phyloP scores from a whole-genome alignment of 1,140 invertebrate species.

The Cyphomyrmex costatus region DNA sequence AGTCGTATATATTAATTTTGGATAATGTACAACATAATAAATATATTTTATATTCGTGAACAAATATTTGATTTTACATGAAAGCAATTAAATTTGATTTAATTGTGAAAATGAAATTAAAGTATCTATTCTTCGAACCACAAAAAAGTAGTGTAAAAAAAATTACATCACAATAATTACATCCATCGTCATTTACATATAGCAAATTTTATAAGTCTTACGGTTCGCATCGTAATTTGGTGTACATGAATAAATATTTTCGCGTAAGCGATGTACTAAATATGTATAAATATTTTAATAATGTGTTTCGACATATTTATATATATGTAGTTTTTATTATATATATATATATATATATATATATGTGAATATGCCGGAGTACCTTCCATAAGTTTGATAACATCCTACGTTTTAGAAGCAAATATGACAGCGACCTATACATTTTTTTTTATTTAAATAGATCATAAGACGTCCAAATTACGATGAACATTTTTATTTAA shows the following conservation, averaged over 20 bases:
- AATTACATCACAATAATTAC: conserved; percentile 50
- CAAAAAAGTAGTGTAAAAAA: conserved; percentile 58
- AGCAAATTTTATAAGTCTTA: conserved; percentile 60
- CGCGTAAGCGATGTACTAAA: conserved; percentile 63
- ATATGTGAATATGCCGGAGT: no score
- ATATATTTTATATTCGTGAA: conserved; percentile 31
- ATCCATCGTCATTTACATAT: conserved; percentile 49
- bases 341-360: conserved; percentile 35
- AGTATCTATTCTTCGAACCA: conserved; percentile 21
- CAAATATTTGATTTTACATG: conserved; percentile 45
- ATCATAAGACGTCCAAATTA: no score
- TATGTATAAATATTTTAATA: conserved; percentile 74
- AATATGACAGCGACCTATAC: no score
- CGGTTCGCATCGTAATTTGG: neutral
- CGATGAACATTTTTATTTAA: no score
- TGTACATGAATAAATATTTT: conserved; percentile 49
- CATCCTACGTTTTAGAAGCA: no score
- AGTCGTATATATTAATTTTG: neutral
- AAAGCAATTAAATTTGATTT: conserved; percentile 37
- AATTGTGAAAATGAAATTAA: conserved; percentile 30
- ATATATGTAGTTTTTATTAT: conserved; percentile 50
- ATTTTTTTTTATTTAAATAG: no score
- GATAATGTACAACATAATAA: neutral
- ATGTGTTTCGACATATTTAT: conserved; percentile 59
- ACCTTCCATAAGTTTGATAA: no score